Evolutionary conservation across 1,140 invertebrate genomes (phyloP).

Genomic region (Calycopis cecrops): DNA sequence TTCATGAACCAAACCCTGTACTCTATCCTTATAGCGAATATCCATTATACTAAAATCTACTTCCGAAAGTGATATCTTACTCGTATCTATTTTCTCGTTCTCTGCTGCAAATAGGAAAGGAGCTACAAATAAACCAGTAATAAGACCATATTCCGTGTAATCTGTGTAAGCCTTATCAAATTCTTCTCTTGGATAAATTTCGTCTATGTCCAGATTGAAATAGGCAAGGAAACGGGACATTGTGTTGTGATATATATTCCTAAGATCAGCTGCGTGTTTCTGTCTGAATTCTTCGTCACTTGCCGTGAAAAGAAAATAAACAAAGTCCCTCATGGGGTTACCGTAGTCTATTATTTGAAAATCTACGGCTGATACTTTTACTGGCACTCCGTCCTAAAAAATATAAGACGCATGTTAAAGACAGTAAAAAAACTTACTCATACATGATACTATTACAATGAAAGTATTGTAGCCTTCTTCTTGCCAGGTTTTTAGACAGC

Average conservation of each 20-base stretch:
- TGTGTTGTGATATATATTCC: constrained; percentile 27
- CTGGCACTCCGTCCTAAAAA: constrained; percentile 34
- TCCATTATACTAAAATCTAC: constrained; percentile 10
- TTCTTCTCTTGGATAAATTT: constrained; percentile 15
- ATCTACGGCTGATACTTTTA: constrained; percentile 35
- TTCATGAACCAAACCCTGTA: constrained; percentile 11
- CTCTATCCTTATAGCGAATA: constrained; percentile 4
- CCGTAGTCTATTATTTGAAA: constrained; percentile 42
- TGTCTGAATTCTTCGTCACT: constrained; percentile 35
- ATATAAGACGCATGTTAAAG: neutral
- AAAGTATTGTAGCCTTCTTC: too few species aligned
- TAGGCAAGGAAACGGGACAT: constrained; percentile 29
- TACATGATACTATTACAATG: too few species aligned
- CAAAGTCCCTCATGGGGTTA: constrained; percentile 35
- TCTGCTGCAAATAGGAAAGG: constrained; percentile 6
- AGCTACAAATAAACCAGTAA: neutral
- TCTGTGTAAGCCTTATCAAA: constrained; percentile 15
- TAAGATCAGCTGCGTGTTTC: constrained; percentile 34
- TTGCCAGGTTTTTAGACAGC: too few species aligned
- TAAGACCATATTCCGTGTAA: constrained; percentile 10
- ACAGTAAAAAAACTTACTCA: too few species aligned
- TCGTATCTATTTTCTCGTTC: neutral
- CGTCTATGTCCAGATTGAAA: constrained; percentile 24
- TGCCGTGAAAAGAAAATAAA: constrained; percentile 35
- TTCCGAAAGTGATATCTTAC: constrained; percentile 7